These are phyloP conservation scores for Rhombomys opimus DNA, from an alignment of 2,113 vertebrate genomes.

Conservation along the genomic window DNA sequence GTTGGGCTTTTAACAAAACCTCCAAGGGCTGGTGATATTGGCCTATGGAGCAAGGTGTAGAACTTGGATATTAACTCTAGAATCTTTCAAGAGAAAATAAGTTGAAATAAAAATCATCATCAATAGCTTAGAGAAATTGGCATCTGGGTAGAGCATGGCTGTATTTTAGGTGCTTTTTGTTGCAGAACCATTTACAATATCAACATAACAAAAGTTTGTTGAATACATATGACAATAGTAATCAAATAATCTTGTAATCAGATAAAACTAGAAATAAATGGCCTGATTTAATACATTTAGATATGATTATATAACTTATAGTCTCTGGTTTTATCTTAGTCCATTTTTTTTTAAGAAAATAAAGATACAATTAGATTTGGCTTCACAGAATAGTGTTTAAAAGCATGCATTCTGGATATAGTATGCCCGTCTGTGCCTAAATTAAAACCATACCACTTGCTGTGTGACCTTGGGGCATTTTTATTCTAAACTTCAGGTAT, in stretches of 20 bases:
- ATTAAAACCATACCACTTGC: not conserved
- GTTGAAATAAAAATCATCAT: not conserved
- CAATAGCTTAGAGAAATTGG: not conserved
- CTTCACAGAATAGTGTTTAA: not conserved
- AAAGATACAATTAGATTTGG: not conserved
- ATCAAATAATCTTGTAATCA: not conserved
- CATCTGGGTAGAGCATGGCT: not conserved
- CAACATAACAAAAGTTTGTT: not conserved
- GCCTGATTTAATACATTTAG: not conserved
- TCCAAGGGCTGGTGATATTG: slow-evolving; percentile 1
- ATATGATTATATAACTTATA: not conserved
- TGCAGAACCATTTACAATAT: not conserved
- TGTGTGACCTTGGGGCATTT: not conserved
- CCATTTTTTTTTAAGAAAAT: not conserved
- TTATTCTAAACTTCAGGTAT: not conserved
- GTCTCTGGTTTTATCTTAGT: not conserved
- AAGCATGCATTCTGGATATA: not conserved
- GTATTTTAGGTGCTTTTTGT: not conserved
- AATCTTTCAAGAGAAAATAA: slow-evolving; percentile 18
- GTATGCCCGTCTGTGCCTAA: not conserved
- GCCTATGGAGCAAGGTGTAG: not conserved
- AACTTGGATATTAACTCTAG: not conserved
- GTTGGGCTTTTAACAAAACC: slow-evolving; percentile 71
- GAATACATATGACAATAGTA: not conserved
- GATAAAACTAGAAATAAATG: not conserved